Evolutionary conservation across 2,888 invertebrate species (phyloP).

Genomic region (Entomobrya multifasciata): DNA sequence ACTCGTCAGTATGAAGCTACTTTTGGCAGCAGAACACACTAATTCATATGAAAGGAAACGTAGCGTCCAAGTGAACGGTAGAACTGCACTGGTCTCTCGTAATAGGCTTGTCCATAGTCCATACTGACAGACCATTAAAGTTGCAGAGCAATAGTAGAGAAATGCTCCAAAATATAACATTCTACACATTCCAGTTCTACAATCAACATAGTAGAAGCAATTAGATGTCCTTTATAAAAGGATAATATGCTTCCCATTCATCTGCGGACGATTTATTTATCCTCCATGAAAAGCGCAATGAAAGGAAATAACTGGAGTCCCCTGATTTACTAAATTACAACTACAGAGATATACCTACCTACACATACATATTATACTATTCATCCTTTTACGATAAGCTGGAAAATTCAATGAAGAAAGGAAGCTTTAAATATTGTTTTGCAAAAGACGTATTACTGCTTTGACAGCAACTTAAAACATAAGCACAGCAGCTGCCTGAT

Average conservation of each 20-base stretch:
- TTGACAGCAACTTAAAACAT: too few species aligned
- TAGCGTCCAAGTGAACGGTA: neutral
- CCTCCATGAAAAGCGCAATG: neutral
- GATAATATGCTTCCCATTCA: slow-evolving; percentile 11
- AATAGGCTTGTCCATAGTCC: neutral
- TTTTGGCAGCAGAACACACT: slow-evolving; percentile 11
- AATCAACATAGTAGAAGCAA: slow-evolving; percentile 16
- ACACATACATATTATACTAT: too few species aligned
- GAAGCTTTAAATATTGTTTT: too few species aligned
- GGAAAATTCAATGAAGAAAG: too few species aligned
- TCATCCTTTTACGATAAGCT: too few species aligned
- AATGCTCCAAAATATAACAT: neutral
- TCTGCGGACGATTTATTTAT: slow-evolving; percentile 2
- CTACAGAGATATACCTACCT: neutral
- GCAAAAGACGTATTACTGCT: too few species aligned
- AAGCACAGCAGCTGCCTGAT: neutral
- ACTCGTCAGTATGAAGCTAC: slow-evolving; percentile 24
- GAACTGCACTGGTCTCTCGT: too few species aligned
- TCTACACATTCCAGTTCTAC: neutral
- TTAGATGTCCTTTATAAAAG: slow-evolving; percentile 40
- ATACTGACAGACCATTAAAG: neutral
- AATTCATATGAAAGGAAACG: slow-evolving; percentile 21
- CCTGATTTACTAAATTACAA: slow-evolving; percentile 18
- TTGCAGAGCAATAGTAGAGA: neutral
- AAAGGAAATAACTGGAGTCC: slow-evolving; percentile 7